Base-by-base conservation (phyloP, 2,888 invertebrate species). In the Lomographa bimaculata region DNA sequence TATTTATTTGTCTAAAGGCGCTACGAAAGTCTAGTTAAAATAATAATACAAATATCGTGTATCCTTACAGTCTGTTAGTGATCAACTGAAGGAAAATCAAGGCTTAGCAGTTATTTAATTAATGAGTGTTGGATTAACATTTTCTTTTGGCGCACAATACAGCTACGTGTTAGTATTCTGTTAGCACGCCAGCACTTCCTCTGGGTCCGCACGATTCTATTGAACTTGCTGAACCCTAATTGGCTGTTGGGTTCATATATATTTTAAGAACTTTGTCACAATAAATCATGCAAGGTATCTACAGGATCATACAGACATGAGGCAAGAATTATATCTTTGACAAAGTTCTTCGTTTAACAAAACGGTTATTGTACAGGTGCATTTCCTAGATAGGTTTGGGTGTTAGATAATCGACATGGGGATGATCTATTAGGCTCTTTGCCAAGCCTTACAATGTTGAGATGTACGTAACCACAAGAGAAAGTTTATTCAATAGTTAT, bases 1-100 rank as follows among this genome's bases (percentile, higher is more conserved):
- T 3, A 25, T 14, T 18, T 10, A 28, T 36, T 16, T 23, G 18
- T 29, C 11, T 10, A 24, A 28, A 37, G 18, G 24, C 28, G 37
- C 12, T 29, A 21, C 28, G 8, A 45, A 44, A 30, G 25, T 23
- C 8, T 26, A 24, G 18, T n/a, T 28, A 43, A 49, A 42, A 41
- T 40, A 47, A 50, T 58, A 65, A 14, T n/a, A 5, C n/a, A 18
- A 12, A 9, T 35, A 35, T 71, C 78, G 81, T 79, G 74, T 69
- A 64, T 57, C 51, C 71, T 61, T 64, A 50, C 40, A 62, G 60
- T 63, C 55, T 46, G 75, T 62, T 66, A 61, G 63, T 78, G 71
- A 71, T 71, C 75, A 72, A 86, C 85, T 89, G 79, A 77, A 77
- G 79, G 76, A 81, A 79, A 84, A 81, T 74, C 78, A 70, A 71